A percentile compares a stretch with the other conserved stretches of the same genome.
phyloP scores from a whole-genome alignment of 35 echinoderm and acorn worm species.

The Acanthaster planci region DNA sequence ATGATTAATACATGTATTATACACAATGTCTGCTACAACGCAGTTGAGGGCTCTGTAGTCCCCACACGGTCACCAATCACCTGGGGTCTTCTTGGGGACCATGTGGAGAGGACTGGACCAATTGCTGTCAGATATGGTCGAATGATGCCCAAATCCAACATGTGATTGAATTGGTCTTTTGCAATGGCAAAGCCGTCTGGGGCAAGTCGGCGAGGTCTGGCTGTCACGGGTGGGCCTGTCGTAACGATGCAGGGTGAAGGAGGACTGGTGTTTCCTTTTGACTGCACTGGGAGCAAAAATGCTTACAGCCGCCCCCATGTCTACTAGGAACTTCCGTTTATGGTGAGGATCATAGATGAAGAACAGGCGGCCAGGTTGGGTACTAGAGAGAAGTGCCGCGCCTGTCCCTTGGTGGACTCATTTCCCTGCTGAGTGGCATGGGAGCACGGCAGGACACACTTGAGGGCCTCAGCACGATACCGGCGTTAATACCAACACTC shows the following conservation, averaged over 20 bases:
- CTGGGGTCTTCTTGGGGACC: conserved; percentile 52
- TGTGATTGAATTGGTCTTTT: conserved; percentile 61
- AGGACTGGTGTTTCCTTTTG: background rate
- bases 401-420: background rate
- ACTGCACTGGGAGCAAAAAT: background rate
- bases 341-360: background rate
- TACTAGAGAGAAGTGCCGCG: background rate
- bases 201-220: conserved; percentile 24
- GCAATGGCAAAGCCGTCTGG: conserved; percentile 37
- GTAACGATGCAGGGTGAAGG: conserved; percentile 28
- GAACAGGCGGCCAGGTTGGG: background rate
- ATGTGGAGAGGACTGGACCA: conserved; percentile 70
- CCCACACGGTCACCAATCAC: conserved; percentile 60
- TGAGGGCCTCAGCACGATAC: background rate
- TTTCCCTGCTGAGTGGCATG: background rate
- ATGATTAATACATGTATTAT: too few species aligned
- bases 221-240: conserved; percentile 42
- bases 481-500: background rate
- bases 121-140: conserved; percentile 56
- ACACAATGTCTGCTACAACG: too few species aligned
- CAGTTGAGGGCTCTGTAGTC: too few species aligned
- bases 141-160: conserved; percentile 63
- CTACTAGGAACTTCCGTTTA: background rate
- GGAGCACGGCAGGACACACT: background rate
- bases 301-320: background rate